Base-by-base conservation (phyloP, 2,113 vertebrate genomes). In the Menura novaehollandiae region DNA sequence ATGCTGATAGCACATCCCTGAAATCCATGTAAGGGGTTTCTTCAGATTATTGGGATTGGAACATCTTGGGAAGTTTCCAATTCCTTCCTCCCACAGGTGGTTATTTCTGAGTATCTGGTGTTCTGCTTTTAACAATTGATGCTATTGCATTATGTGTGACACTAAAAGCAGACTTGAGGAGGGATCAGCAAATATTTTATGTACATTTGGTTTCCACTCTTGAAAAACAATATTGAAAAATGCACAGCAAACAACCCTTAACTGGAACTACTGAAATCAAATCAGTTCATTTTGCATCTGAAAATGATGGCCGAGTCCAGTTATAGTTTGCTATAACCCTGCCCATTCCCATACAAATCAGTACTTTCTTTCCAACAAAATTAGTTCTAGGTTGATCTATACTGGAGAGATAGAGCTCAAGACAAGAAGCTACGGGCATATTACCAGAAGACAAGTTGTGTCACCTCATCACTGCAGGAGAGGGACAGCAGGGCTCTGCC, bases 11-110 rank as follows among this genome's bases (percentile, higher is more conserved):
- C 22, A 64, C 30, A 76, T 8, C 9, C 15, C 56, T 93, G n/a
- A 89, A 66, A 69, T 76, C 6, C 0, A 3, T 35, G 21, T 30
- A 5, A 5, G 4, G 12, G 4, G 7, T 41, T 0, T 28, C 80
- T 77, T 51, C 46, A 49, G 15, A 75, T 79, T 72, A 49, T 62
- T 75, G 3, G 46, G 17, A 24, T 20, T 81, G 55, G n/a, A 89
- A 71, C 27, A 88, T 33, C 17, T 37, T 92, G 33, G 49, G 44
- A 53, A 79, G 6, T 77, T 85, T 89, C 41, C 39, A n/a, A 2
- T 27, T 95, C 26, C 67, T 88, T 88, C 75, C 27, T 86, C 41
- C 51, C 75, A 69, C 26, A 46, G 33, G 9, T 53, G 79, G 18
- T 72, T 93, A n/a, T 79, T 91, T 79, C 62, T 68, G 46, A 37